Base-by-base conservation (phyloP, 2,888 invertebrate genomes). In the Pterostichus madidus region DNA sequence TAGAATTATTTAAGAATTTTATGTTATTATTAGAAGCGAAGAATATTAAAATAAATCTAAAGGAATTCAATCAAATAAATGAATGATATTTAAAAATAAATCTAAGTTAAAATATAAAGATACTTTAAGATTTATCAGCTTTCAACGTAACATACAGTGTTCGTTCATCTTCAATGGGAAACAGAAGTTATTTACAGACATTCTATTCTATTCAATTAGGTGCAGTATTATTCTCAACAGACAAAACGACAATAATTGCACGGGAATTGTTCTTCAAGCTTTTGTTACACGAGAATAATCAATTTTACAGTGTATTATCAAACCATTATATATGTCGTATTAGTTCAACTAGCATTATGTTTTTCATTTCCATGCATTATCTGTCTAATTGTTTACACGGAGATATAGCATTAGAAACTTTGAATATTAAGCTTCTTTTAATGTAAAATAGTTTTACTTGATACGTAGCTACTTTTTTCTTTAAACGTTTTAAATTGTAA, bases 211-310 rank as follows among this genome's bases (percentile, higher is more conserved):
- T 78, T 59, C 59, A 78, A 78, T 78, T 78, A 61, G 59, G 46
- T 78, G 61, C 59, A 59, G 56, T 46, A 61, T 59, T 61, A 78
- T 78, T 59, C 46, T 44, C 78, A 56, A 61, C 44, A 78, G 78
- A 78, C 59, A 78, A 78, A 78, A 78, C 78, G 78, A 78, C 78
- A 78, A 78, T 78, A 78, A 78, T 78, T 77, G 76, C 56, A 32
- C 17, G 46, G 17, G 59, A 56, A 78, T 78, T 79, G 79, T 79
- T 79, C 79, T 79, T 46, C 49, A 32, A 31, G 46, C 11, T 49
- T 79, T 79, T 79, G 68, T 79, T 64, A 39, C 13, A 68, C n/a
- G 52, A 79, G 49, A 15, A 79, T 56, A 68, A 79, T 79, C 79
- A 64, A 79, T 79, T 79, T 79, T 64, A 79, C 68, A 79, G 64